Evolutionary conservation across 1,140 invertebrate species (phyloP), one percentile per base, ranked within the genome.

Genomic region (Scaptomyza pallida): DNA sequence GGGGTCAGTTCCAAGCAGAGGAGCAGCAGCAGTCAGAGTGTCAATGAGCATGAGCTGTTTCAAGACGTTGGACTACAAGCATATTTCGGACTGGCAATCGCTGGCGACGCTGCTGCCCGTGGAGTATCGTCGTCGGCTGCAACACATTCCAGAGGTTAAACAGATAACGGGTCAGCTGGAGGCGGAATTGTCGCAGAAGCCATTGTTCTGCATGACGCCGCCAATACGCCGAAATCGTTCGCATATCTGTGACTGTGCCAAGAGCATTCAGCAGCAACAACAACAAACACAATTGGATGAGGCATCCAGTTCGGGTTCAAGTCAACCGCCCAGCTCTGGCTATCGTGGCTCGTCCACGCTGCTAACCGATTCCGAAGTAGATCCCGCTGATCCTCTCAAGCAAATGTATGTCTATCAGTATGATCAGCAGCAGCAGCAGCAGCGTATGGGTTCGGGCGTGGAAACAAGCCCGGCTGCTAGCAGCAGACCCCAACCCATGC

Each of bases 11-110:
- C 75, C 0, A 90, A 86, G 56, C 33, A 26, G 23, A 26, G 5
- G 6, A 26, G 33, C 8, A 30, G 96, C 75, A 96, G 96, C n/a
- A 97, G 96, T 17, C 97, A 95, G 81, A 96, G 71, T 48, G 63
- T 57, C 5, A 80, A 95, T 72, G 96, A 97, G 86, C 93, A 97
- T 33, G 97, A 97, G 91, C 93, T 94, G 19, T 91, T n/a, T 98
- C 12, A 95, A 95, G 75, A 95, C 95, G 75, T 94, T 95, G 88
- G 95, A 96, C 62, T 95, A 97, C 64, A 94, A 94, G 17, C 96
- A 98, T 79, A 95, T 98, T 8, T 94, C 94, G 80, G 97, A 98
- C 89, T 98, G 97, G 97, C 96, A 97, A 83, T 98, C 96, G 0
- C 92, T 98, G 33, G 97, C 96, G 63, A 95, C 98, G 52, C 92